Evolutionary conservation across 2,888 invertebrate species (phyloP).

Genomic region (Ormyrus rosae): DNA sequence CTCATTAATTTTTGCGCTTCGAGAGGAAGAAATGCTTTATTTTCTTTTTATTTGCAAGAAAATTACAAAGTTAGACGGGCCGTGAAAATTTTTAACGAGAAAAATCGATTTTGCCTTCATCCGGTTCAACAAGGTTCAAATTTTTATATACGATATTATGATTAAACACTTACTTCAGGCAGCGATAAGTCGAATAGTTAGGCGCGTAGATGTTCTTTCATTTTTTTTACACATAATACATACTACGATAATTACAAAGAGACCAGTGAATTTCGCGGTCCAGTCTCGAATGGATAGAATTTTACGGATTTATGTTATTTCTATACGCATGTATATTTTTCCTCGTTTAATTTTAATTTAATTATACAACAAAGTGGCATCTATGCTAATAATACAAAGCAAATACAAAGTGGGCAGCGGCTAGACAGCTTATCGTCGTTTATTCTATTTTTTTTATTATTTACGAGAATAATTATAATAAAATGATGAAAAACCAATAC

Average conservation of each 20-base stretch:
- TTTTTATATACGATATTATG: slow-evolving; percentile 32
- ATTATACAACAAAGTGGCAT: slow-evolving; percentile 52
- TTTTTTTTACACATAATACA: slow-evolving; percentile 6
- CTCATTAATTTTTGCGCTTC: slow-evolving; percentile 35
- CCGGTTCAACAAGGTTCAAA: slow-evolving; percentile 50
- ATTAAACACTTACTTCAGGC: slow-evolving; percentile 14
- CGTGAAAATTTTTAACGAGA: slow-evolving; percentile 18
- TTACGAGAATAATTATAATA: slow-evolving; percentile 56
- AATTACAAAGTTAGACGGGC: slow-evolving; percentile 13
- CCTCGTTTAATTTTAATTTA: slow-evolving; percentile 27
- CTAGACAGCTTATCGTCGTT: slow-evolving; percentile 70
- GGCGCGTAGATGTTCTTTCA: slow-evolving; percentile 5
- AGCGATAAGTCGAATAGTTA: slow-evolving; percentile 44
- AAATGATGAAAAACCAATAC: slow-evolving; percentile 67
- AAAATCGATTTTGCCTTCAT: slow-evolving; percentile 39
- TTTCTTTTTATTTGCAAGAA: slow-evolving; percentile 33
- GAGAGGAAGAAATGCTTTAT: slow-evolving; percentile 40
- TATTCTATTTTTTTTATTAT: slow-evolving; percentile 57
- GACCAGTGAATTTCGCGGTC: slow-evolving; percentile 52
- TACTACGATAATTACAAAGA: not conserved
- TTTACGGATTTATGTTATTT: slow-evolving; percentile 47
- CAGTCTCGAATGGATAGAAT: slow-evolving; percentile 37
- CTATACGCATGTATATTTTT: slow-evolving; percentile 51
- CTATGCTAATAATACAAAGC: slow-evolving; percentile 53
- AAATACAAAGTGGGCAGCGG: slow-evolving; percentile 67